Evolutionary conservation across 1,140 invertebrate species (phyloP).

Genomic region (Paracyclopina nana): DNA sequence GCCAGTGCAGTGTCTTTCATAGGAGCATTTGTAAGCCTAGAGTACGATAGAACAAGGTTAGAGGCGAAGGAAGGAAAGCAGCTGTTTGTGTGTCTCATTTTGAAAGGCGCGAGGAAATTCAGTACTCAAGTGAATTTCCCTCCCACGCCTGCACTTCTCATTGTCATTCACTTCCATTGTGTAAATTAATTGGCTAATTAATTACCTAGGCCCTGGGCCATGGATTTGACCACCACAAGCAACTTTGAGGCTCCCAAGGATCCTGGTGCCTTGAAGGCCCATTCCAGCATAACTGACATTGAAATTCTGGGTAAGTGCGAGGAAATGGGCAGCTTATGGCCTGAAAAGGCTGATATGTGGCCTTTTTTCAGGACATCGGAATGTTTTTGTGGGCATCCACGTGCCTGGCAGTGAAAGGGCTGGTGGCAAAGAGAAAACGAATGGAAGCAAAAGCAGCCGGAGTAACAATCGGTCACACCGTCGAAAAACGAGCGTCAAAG

Average conservation of each 20-base stretch:
- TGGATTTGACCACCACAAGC: background rate
- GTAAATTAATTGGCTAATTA: conserved; percentile 13
- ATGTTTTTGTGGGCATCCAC: conserved; percentile 12
- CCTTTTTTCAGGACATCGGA: conserved; percentile 7
- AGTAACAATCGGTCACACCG: background rate
- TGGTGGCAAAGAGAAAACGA: background rate
- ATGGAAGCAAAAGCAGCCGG: background rate
- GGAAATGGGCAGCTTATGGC: background rate
- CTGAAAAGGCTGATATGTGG: background rate
- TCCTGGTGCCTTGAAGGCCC: conserved; percentile 6
- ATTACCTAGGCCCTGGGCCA: conserved; percentile 16
- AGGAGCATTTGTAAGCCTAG: too few relatives aligned
- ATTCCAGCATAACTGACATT: conserved; percentile 6
- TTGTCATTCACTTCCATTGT: background rate
- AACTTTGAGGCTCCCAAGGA: conserved; percentile 10
- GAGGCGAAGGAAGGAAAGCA: too few relatives aligned
- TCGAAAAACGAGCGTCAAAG: background rate
- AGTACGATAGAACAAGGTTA: too few relatives aligned
- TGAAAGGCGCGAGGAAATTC: too few relatives aligned
- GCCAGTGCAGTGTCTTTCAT: too few relatives aligned
- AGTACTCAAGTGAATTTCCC: too few relatives aligned
- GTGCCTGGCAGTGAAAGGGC: background rate
- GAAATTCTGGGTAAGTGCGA: conserved; percentile 6
- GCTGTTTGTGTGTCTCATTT: too few relatives aligned
- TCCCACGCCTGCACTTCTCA: background rate